Percentiles rank a stretch among this genome's conserved stretches.
phyloP scores from a whole-genome alignment of 2,888 invertebrate species.

The Drosophila maculinotata region DNA sequence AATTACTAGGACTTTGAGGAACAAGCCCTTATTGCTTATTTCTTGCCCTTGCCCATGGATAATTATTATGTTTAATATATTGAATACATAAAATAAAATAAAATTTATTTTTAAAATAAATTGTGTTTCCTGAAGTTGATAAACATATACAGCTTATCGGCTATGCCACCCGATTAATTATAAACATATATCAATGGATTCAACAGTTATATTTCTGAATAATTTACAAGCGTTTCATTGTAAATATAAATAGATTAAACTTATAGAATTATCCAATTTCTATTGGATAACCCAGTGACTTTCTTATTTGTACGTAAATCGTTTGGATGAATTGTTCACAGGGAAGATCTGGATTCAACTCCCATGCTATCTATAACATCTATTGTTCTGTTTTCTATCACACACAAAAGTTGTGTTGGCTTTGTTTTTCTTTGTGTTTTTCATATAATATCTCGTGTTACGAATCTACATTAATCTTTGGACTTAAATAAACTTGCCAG shows the following conservation, averaged over 20 bases:
- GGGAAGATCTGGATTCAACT: constrained; percentile 61
- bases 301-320: constrained; percentile 69
- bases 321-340: constrained; percentile 50
- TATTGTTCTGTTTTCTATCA: constrained; percentile 72
- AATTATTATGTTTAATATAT: too few species aligned
- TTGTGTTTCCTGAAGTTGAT: neutral
- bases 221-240: constrained; percentile 63
- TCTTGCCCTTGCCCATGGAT: too few species aligned
- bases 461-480: constrained; percentile 25
- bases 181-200: constrained; percentile 2
- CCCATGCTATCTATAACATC: constrained; percentile 32
- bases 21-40: too few species aligned
- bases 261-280: constrained; percentile 30
- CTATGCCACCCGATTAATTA: neutral
- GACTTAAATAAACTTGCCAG: constrained; percentile 22
- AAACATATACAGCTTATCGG: neutral
- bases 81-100: neutral
- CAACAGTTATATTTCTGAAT: constrained; percentile 43
- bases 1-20: too few species aligned
- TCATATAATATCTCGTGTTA: constrained; percentile 35
- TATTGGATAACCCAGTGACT: constrained; percentile 34
- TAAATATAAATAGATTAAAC: constrained; percentile 66
- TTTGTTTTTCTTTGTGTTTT: constrained; percentile 8
- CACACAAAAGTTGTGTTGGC: constrained; percentile 45
- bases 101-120: neutral